Percentiles rank a stretch among this genome's conserved stretches.
Conservation (phyloP, 2,888 invertebrate species). For the Cephonodes hylas region DNA sequence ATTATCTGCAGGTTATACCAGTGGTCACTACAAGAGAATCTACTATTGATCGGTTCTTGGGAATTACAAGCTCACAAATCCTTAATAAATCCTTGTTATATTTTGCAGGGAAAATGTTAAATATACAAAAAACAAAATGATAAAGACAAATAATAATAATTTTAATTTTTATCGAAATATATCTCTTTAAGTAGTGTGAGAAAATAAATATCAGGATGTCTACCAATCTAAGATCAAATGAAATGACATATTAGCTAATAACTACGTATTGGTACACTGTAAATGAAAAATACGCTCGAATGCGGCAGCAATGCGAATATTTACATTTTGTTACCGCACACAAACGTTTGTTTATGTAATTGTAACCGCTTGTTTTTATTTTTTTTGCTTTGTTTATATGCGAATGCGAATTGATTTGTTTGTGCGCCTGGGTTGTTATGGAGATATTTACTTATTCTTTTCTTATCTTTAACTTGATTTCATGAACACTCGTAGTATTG, state of each 20-base stretch:
- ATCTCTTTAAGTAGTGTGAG: too few relatives aligned
- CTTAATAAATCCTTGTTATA: too few relatives aligned
- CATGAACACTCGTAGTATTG: not conserved
- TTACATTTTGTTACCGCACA: not conserved
- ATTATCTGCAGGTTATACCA: not conserved
- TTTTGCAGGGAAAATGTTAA: too few relatives aligned
- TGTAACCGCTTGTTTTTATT: not conserved
- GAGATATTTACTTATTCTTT: not conserved
- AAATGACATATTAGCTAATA: not conserved
- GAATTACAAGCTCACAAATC: too few relatives aligned
- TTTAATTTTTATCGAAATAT: too few relatives aligned
- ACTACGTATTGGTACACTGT: not conserved
- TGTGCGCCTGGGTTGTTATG: not conserved
- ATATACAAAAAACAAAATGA: too few relatives aligned
- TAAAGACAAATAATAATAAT: too few relatives aligned
- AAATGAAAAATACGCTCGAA: not conserved
- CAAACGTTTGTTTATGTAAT: not conserved
- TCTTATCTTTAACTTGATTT: not conserved
- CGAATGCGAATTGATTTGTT: conserved; percentile 3
- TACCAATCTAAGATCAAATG: too few relatives aligned
- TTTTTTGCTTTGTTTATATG: not conserved
- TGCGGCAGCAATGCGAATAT: conserved; percentile 4
- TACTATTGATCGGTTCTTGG: not conserved
- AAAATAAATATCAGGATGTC: too few relatives aligned
- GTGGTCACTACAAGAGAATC: not conserved